Evolutionary conservation across 2,888 invertebrate species (phyloP).

Genomic region (Lobophora halterata): DNA sequence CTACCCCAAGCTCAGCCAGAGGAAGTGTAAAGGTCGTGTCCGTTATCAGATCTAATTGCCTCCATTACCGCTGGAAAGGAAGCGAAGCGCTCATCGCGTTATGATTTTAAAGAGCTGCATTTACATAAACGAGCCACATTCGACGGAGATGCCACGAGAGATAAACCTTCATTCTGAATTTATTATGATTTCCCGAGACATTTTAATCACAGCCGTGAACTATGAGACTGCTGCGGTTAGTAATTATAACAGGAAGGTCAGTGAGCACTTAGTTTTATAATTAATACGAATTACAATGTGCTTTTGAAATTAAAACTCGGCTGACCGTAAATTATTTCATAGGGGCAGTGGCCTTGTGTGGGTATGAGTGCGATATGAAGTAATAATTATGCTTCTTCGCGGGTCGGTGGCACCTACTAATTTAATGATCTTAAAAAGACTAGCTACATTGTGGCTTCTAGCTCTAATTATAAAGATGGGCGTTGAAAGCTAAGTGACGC

Average conservation of each 20-base stretch:
- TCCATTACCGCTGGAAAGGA: slow-evolving; percentile 67
- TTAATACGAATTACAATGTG: slow-evolving; percentile 71
- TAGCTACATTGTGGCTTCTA: too few species aligned
- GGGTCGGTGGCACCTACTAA: too few species aligned
- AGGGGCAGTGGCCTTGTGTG: slow-evolving; percentile 69
- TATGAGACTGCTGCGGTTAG: slow-evolving; percentile 65
- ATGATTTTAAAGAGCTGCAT: slow-evolving; percentile 71
- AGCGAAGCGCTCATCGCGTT: slow-evolving; percentile 62
- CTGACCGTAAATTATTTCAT: slow-evolving; percentile 75
- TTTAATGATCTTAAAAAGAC: too few species aligned
- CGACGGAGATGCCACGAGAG: slow-evolving; percentile 53
- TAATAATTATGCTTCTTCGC: slow-evolving; percentile 38
- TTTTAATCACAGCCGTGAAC: slow-evolving; percentile 78
- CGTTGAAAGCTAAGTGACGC: too few species aligned
- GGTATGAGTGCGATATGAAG: slow-evolving; percentile 56
- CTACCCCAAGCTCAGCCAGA: neutral
- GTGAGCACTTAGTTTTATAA: slow-evolving; percentile 71
- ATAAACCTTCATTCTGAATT: slow-evolving; percentile 65
- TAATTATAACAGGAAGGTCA: slow-evolving; percentile 78
- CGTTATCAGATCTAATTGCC: slow-evolving; percentile 74
- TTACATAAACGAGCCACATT: slow-evolving; percentile 63
- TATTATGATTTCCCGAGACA: slow-evolving; percentile 62
- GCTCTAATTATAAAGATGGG: too few species aligned
- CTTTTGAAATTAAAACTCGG: slow-evolving; percentile 70
- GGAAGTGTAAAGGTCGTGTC: slow-evolving; percentile 76